A percentile compares a stretch with the other conserved stretches of the same genome.
Evolutionary conservation across 2,113 vertebrate genomes (phyloP).

Genomic region (Phylloscopus trochiloides): DNA sequence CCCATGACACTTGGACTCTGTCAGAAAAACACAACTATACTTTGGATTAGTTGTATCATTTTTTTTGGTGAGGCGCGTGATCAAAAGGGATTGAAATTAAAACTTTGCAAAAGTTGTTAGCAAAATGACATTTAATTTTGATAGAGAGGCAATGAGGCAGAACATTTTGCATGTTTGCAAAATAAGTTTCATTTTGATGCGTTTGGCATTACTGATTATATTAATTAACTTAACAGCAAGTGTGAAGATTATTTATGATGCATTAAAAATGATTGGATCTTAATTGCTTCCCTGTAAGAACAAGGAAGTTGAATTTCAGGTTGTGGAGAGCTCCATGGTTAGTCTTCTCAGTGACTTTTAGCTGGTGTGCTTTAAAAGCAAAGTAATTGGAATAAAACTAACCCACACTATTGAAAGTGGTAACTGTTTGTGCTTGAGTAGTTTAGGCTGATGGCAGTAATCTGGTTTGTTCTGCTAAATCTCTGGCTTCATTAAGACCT

Average conservation of each 20-base stretch:
- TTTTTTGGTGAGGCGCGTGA: not conserved
- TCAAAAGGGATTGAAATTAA: constrained; percentile 46
- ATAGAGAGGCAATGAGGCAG: constrained; percentile 60
- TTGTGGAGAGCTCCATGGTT: constrained; percentile 1
- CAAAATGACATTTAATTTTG: constrained; percentile 65
- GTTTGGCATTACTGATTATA: constrained; percentile 72
- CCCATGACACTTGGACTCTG: not conserved
- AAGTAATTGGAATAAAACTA: not conserved
- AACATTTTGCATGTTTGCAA: constrained; percentile 71
- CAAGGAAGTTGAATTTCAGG: constrained; percentile 57
- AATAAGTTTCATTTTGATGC: constrained; percentile 72
- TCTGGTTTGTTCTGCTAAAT: not conserved
- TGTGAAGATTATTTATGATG: constrained; percentile 73
- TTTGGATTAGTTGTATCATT: not conserved
- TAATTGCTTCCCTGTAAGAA: constrained; percentile 71
- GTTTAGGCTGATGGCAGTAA: not conserved
- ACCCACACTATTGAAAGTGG: not conserved
- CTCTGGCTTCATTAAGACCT: not conserved
- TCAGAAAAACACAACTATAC: not conserved
- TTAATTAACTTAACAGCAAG: constrained; percentile 76
- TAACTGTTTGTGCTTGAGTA: not conserved
- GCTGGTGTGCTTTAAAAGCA: constrained; percentile 16
- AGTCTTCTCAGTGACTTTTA: constrained; percentile 14
- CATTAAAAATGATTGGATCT: constrained; percentile 68
- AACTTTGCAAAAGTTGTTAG: constrained; percentile 58